phyloP scores from a whole-genome alignment of 1,140 invertebrate species.

The Hyles euphorbiae region DNA sequence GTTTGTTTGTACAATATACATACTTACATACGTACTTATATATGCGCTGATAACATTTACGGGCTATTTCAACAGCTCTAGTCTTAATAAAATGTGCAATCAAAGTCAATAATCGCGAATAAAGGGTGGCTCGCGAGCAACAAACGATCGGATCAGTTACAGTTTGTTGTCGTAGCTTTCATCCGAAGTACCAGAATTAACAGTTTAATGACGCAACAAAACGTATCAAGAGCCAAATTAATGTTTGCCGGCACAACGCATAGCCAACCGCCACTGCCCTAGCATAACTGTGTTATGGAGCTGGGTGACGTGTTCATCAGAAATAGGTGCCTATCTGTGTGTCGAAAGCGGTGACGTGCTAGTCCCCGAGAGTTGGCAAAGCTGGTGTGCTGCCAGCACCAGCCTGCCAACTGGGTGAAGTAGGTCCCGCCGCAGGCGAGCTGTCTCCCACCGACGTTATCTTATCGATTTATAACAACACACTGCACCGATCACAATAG shows the following conservation, averaged over 20 bases:
- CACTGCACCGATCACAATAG: not conserved
- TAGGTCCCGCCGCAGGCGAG: conserved; percentile 16
- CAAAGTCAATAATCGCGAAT: no score
- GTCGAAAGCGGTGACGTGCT: conserved; percentile 22
- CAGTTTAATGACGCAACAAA: conserved; percentile 8
- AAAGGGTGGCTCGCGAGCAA: no score
- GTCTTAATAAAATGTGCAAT: no score
- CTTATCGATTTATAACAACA: conserved; percentile 21
- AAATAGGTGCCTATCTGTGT: conserved; percentile 33
- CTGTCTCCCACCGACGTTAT: conserved; percentile 19
- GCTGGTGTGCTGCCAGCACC: conserved; percentile 49
- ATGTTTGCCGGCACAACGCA: conserved; percentile 21
- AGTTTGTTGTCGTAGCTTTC: no score
- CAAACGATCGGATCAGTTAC: no score
- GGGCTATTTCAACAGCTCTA: no score
- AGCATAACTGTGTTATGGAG: conserved; percentile 12
- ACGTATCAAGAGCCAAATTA: conserved; percentile 30
- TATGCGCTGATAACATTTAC: no score
- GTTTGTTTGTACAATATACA: no score
- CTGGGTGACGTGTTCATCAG: conserved; percentile 26
- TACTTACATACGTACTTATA: no score
- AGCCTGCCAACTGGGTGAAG: conserved; percentile 55
- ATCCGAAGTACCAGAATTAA: conserved; percentile 1
- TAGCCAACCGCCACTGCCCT: conserved; percentile 10
- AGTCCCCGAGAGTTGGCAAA: conserved; percentile 12